Evolutionary conservation across 1,140 invertebrate species (phyloP).

Genomic region (Amphibalanus amphitrite): DNA sequence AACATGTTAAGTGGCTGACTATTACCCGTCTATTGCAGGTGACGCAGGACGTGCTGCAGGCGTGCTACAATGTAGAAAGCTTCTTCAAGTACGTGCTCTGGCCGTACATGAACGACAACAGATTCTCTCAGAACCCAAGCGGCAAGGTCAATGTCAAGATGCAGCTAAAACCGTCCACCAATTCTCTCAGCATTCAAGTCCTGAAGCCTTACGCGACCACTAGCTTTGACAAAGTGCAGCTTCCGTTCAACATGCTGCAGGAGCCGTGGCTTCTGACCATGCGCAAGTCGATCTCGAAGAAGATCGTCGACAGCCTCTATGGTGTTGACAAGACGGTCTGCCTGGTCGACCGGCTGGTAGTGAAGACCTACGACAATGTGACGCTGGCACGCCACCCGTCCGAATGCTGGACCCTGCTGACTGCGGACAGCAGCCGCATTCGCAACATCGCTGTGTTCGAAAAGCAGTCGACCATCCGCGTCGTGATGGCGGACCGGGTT

Average conservation of each 20-base stretch:
- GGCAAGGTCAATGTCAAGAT: neutral
- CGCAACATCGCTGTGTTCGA: too few species aligned
- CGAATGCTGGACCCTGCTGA: too few species aligned
- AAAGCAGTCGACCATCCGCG: too few species aligned
- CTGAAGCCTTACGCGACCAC: neutral
- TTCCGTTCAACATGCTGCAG: neutral
- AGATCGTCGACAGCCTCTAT: neutral
- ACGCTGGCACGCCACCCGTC: too few species aligned
- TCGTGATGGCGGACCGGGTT: too few species aligned
- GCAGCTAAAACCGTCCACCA: neutral
- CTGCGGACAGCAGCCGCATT: too few species aligned
- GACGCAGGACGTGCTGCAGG: neutral
- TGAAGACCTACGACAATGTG: slow-evolving; percentile 4
- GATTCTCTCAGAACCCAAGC: neutral
- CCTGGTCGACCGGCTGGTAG: neutral
- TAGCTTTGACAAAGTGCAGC: neutral
- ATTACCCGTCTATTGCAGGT: too few species aligned
- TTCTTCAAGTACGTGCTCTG: neutral
- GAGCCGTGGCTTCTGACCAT: neutral
- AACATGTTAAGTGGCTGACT: too few species aligned
- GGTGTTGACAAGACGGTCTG: neutral
- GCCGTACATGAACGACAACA: neutral
- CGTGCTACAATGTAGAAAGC: neutral
- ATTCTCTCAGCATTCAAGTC: neutral
- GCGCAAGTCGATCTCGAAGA: neutral